phyloP scores from a whole-genome alignment of 2,113 vertebrate genomes.

The Vombatus ursinus region DNA sequence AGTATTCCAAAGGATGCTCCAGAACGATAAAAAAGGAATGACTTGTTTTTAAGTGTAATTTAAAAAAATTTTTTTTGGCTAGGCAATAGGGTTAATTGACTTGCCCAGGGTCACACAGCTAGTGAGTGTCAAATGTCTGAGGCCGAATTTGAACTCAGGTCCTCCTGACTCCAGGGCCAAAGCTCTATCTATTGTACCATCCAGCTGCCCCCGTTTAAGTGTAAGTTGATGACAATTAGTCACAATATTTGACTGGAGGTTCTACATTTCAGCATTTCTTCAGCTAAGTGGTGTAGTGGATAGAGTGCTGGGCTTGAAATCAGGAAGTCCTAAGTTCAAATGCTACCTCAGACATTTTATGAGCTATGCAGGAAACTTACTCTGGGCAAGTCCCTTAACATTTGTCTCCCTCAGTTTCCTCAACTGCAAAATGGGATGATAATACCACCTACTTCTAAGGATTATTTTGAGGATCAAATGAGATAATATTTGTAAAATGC shows the following conservation, averaged over 20 bases:
- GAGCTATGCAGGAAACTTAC: neutral
- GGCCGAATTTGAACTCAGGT: too few relatives aligned
- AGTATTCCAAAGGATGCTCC: neutral
- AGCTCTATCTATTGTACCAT: too few relatives aligned
- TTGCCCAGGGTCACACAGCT: too few relatives aligned
- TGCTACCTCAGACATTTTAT: neutral
- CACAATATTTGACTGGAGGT: neutral
- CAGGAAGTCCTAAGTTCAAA: neutral
- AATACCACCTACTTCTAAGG: neutral
- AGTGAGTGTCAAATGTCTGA: too few relatives aligned
- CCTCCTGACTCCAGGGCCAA: too few relatives aligned
- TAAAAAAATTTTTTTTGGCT: too few relatives aligned
- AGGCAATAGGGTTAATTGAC: too few relatives aligned
- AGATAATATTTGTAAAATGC: neutral
- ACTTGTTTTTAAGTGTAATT: neutral
- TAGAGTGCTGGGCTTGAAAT: neutral
- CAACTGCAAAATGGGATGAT: neutral
- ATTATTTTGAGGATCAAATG: neutral
- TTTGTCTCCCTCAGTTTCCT: neutral
- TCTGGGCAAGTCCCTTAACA: neutral
- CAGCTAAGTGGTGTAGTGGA: neutral
- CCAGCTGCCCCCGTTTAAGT: neutral
- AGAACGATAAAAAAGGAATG: neutral
- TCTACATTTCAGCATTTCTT: neutral
- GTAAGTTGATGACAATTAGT: neutral